Conservation (phyloP, 2,113 vertebrate genomes). For the Zeus faber region DNA sequence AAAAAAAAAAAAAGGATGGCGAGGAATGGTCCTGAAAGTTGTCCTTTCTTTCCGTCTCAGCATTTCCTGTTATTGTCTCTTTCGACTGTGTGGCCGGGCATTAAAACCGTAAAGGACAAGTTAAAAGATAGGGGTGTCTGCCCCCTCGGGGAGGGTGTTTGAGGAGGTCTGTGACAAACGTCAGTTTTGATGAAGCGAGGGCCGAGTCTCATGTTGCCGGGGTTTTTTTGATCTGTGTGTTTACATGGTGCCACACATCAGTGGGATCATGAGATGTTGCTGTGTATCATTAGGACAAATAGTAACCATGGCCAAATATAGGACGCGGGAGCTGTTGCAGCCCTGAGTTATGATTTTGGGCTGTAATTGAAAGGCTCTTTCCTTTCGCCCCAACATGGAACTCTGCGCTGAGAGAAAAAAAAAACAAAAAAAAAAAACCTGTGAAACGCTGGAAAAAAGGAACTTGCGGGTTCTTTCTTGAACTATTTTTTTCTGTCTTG, state of each 20-base stretch:
- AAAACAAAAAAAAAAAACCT: too few relatives aligned
- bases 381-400: constrained; percentile 38
- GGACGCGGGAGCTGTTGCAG: constrained; percentile 41
- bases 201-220: constrained; percentile 40
- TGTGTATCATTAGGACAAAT: constrained; percentile 46
- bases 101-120: constrained; percentile 56
- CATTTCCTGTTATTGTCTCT: constrained; percentile 70
- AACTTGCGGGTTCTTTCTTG: too few relatives aligned
- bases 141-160: constrained; percentile 25
- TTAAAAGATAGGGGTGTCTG: constrained; percentile 51
- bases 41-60: constrained; percentile 53
- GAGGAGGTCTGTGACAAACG: constrained; percentile 48
- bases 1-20: constrained; percentile 62
- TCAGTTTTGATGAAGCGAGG: constrained; percentile 42
- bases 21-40: constrained; percentile 68
- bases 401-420: constrained; percentile 34
- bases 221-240: constrained; percentile 35
- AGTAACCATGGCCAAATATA: constrained; percentile 52
- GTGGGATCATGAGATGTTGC: constrained; percentile 21
- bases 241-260: constrained; percentile 41
- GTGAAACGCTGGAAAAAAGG: constrained; percentile 36
- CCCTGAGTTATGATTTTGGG: constrained; percentile 59
- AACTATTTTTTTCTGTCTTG: too few relatives aligned
- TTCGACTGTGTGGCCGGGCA: constrained; percentile 57
- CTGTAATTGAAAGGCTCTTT: constrained; percentile 62